Base-by-base conservation (phyloP, 2,797 vertebrate species). In the Loris lydekkerianus region DNA sequence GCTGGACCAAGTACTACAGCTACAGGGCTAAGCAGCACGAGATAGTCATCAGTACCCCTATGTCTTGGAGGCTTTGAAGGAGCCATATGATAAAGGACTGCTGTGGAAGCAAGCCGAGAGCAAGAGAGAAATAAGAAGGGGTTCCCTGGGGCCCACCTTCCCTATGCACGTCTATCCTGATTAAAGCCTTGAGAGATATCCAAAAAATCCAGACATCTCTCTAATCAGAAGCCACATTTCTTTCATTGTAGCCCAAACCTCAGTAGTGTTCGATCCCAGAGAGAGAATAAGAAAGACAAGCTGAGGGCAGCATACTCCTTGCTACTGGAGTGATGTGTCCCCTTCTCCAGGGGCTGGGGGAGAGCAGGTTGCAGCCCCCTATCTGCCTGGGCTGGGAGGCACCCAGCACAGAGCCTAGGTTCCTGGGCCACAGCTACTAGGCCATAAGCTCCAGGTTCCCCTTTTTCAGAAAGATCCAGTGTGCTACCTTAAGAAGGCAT, bases 401-500 rank as follows among this genome's bases (percentile, higher is more conserved):
- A 4, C 25, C 31, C 2, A 6, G 37, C 58, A 27, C 10, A 34
- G 78, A 92, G 67, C 67, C 17, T 31, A 8, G 14, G 15, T 56
- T 84, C 53, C 76, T 15, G 11, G 46, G 20, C 31, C 13, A 8
- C 43, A 13, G 17, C 13, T 43, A 34, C 84, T 58, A 78, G 81
- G 63, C 31, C 29, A 3, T 95, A 80, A 95, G 67, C 75, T 76
- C 37, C 75, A 21, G 31, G 21, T 72, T 91, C 53, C 53, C 69
- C 14, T 81, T 63, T 95, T 25, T 2, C 95, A 99, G 98, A 80
- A 93, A 0, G 97, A 98, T 46, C 90, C 95, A 0, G 40, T 98
- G 83, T 99, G 98, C 96, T 99, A 98, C 0, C 97, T 98, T 78
- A 98, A 98, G 98, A 98, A 98, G 1, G 98, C 98, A 1, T 98